Evolutionary conservation across 2,113 vertebrate genomes (phyloP).

Genomic region (Muntiacus muntjak): DNA sequence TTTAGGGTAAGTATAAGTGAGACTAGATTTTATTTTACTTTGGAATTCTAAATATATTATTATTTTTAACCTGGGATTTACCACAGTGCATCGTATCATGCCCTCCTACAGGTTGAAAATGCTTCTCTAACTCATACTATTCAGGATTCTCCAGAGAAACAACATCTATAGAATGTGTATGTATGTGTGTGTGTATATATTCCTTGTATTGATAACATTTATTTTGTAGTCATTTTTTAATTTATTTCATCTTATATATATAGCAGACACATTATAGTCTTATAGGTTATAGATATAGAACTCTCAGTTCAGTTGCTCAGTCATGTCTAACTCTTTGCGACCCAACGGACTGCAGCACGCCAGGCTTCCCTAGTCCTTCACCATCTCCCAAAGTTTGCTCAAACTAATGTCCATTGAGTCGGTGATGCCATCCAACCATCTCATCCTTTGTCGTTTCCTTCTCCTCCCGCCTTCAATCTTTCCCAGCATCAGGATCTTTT

Average conservation of each 20-base stretch:
- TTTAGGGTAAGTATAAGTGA: conserved; percentile 47
- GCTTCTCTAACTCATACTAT: not conserved
- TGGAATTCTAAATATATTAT: conserved; percentile 54
- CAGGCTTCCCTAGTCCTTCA: not conserved
- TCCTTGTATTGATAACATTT: not conserved
- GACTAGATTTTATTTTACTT: conserved; percentile 56
- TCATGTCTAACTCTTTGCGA: not conserved
- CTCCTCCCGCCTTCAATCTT: not conserved
- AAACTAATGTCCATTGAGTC: not conserved
- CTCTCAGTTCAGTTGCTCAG: not conserved
- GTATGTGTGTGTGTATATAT: not conserved
- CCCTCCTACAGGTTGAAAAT: not conserved
- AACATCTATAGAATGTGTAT: not conserved
- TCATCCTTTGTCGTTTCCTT: not conserved
- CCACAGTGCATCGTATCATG: conserved; percentile 28
- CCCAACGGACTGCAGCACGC: accelerated
- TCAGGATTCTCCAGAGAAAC: not conserved
- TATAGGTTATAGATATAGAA: not conserved
- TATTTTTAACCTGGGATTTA: conserved; percentile 42
- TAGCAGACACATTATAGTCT: not conserved
- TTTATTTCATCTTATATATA: not conserved
- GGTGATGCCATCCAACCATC: not conserved
- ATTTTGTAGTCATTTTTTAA: not conserved
- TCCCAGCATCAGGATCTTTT: not conserved
- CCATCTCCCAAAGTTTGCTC: not conserved